phyloP scores from a whole-genome alignment of 2,113 vertebrate genomes.

The Pituophis catenifer region DNA sequence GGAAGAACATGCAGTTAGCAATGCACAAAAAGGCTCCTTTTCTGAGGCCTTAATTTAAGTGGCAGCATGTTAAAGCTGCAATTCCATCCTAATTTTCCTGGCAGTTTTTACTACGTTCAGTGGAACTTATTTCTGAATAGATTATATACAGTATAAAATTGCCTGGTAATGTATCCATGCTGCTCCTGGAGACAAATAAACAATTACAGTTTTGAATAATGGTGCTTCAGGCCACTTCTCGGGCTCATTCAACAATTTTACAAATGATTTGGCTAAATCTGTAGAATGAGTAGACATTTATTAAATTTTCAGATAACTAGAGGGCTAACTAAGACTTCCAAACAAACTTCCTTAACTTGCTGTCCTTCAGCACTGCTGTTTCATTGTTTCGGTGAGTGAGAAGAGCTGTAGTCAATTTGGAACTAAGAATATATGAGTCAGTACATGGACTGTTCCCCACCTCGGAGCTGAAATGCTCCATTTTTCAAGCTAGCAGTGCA shows the following conservation, averaged over 20 bases:
- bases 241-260: not conserved
- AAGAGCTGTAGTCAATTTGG: not conserved
- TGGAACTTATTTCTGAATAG: not conserved
- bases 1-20: not conserved
- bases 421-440: not conserved
- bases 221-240: not conserved
- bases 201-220: not conserved
- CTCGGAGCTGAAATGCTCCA: not conserved
- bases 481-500: not conserved
- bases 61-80: not conserved
- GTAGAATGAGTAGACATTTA: not conserved
- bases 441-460: not conserved
- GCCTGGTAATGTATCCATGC: not conserved
- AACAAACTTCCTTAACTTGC: not conserved
- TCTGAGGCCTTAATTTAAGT: constrained; percentile 1
- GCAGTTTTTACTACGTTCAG: not conserved
- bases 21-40: not conserved
- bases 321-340: not conserved
- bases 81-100: not conserved
- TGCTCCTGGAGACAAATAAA: not conserved
- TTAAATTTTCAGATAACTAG: not conserved
- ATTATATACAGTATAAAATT: not conserved
- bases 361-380: not conserved
- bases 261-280: not conserved
- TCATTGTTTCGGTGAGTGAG: not conserved